Conservation (phyloP, 2,888 invertebrate species). For the Erannis defoliaria region DNA sequence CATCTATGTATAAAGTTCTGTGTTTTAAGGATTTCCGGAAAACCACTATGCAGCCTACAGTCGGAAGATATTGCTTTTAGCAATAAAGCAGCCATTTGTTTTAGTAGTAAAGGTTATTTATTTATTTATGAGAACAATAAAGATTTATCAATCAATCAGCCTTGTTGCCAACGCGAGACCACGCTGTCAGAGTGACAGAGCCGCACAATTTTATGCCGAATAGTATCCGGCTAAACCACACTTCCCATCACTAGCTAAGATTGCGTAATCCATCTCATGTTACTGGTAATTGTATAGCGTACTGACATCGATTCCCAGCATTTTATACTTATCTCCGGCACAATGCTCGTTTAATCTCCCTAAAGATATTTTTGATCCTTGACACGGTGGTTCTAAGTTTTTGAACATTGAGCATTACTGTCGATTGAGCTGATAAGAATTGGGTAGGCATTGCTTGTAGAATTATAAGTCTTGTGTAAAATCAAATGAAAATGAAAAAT, state of each 20-base stretch:
- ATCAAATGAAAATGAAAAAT: too few species aligned
- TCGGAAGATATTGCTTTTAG: too few species aligned
- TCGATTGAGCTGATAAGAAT: conserved; percentile 16
- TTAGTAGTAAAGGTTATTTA: too few species aligned
- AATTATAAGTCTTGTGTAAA: not conserved
- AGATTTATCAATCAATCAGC: too few species aligned
- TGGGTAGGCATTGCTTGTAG: not conserved
- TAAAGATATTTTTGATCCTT: conserved; percentile 39
- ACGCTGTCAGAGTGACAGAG: not conserved
- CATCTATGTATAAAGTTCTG: too few species aligned
- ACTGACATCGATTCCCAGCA: conserved; percentile 54
- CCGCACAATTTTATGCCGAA: not conserved
- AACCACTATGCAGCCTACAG: too few species aligned
- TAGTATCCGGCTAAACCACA: conserved; percentile 15
- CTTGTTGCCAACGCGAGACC: too few species aligned
- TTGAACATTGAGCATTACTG: conserved; percentile 39
- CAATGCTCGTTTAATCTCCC: conserved; percentile 38
- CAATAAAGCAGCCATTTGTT: too few species aligned
- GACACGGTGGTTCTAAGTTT: conserved; percentile 41
- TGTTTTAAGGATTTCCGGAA: too few species aligned
- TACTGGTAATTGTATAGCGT: conserved; percentile 54
- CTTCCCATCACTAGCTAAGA: conserved; percentile 7
- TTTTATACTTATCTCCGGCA: conserved; percentile 46
- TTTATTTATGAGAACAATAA: too few species aligned
- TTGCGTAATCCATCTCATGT: conserved; percentile 51